Evolutionary conservation across 2,888 invertebrate species (phyloP), one percentile per base, ranked within the genome.

Genomic region (Drosophila rubida): DNA sequence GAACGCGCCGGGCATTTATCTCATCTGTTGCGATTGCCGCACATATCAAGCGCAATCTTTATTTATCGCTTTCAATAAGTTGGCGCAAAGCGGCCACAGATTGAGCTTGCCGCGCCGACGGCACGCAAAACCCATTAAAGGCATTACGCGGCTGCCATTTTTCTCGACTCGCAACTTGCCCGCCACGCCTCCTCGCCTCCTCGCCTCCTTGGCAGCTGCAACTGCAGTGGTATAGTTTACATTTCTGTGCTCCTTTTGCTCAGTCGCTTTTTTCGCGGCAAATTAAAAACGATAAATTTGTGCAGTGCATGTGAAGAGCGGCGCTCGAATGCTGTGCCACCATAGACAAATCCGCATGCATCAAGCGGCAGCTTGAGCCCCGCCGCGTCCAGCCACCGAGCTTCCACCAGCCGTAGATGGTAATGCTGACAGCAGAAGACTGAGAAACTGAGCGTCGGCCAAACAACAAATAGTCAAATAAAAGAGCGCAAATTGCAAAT

Each of bases 51-150:
- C 66, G 58, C 74, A 84, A 90, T 85, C 89, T 88, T 87, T 90
- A 90, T 89, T 90, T 89, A 89, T 89, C 72, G 90, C 81, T 82
- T 82, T 86, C 90, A 89, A 89, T 90, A 90, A 88, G 85, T 82
- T 80, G 86, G 67, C 73, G 69, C 80, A 78, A 72, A 76, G 60
- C 65, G 58, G 69, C 55, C 60, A 53, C 61, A 67, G 67, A 76
- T 72, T 67, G 73, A 70, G 61, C 63, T 14, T n/a, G 41, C 37
- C 2, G 13, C 16, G 41, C 32, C 13, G 9, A 67, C 54, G 70
- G 65, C 75, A 86, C 75, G 87, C 78, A 80, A 69, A 74, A 77
- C 66, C 84, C 82, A 87, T 88, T 89, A 86, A 88, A 76, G 72
- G 78, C 78, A 78, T 78, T 78, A 87, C 85, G 64, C 70, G 60